Conservation (phyloP, 2,113 vertebrate species). For the Ammodytes marinus region DNA sequence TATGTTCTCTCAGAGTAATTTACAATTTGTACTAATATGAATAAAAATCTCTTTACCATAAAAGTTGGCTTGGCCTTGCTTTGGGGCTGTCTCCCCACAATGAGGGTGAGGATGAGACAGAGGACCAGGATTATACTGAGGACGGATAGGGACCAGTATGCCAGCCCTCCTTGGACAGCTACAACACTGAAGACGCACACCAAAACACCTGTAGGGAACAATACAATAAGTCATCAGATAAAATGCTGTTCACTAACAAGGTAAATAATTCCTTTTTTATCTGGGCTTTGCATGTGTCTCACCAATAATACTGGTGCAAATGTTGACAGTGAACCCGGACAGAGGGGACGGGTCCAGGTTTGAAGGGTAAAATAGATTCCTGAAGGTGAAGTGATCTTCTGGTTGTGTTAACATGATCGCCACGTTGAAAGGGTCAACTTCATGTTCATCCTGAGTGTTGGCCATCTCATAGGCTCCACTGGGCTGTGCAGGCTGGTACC, state of each 20-base stretch:
- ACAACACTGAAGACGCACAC: constrained; percentile 78
- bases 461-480: constrained; percentile 91
- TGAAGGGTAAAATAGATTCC: constrained; percentile 84
- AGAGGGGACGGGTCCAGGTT: constrained; percentile 87
- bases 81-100: constrained; percentile 94
- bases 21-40: not conserved
- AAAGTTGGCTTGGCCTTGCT: constrained; percentile 95
- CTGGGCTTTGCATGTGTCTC: constrained; percentile 51
- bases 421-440: constrained; percentile 85
- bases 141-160: constrained; percentile 78
- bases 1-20: not conserved
- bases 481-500: constrained; percentile 93
- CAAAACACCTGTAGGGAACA: constrained; percentile 70
- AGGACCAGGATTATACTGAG: constrained; percentile 63
- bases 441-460: constrained; percentile 87
- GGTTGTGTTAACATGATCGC: constrained; percentile 86
- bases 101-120: constrained; percentile 76
- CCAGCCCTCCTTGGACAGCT: constrained; percentile 77
- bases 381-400: constrained; percentile 83
- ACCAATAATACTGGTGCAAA: constrained; percentile 90
- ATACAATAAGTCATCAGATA: not conserved
- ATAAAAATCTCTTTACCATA: constrained; percentile 84
- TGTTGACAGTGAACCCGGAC: constrained; percentile 89
- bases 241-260: not conserved
- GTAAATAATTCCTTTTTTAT: not conserved